A percentile compares a stretch with the other conserved stretches of the same genome.
Conservation (phyloP, 2,113 vertebrate species). For the Nothoprocta perdicaria region DNA sequence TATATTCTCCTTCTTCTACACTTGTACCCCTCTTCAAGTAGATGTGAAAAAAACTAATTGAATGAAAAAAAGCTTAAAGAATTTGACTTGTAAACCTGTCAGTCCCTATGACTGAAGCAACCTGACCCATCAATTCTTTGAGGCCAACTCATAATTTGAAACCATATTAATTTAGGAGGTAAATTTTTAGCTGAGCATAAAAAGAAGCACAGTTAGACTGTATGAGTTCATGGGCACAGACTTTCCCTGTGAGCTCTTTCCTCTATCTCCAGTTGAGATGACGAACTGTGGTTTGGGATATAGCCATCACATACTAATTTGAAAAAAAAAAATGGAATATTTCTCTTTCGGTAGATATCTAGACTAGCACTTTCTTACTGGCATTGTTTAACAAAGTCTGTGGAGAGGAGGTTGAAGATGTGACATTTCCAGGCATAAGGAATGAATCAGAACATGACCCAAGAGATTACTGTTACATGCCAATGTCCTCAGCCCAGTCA, state of each 20-base stretch:
- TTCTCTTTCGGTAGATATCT: not conserved
- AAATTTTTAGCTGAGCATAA: not conserved
- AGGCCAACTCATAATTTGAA: not conserved
- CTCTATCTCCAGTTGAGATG: not conserved
- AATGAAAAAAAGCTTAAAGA: not conserved
- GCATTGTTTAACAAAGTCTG: not conserved
- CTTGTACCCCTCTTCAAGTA: no score
- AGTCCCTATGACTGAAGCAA: not conserved
- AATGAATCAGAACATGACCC: not conserved
- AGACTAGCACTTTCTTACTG: not conserved
- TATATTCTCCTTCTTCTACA: not conserved
- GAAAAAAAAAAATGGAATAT: not conserved
- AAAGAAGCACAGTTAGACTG: not conserved
- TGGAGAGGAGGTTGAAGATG: not conserved
- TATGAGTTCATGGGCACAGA: not conserved
- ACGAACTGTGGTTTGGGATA: not conserved
- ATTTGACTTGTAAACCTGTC: not conserved
- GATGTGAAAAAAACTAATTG: not conserved
- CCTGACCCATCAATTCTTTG: not conserved
- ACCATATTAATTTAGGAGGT: not conserved
- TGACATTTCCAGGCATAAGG: not conserved
- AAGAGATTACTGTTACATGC: not conserved
- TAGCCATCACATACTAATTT: not conserved
- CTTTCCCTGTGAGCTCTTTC: not conserved
- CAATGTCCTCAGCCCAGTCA: accelerated